Evolutionary conservation across 2,113 vertebrate species (phyloP).

Genomic region (Spea multiplicata): DNA sequence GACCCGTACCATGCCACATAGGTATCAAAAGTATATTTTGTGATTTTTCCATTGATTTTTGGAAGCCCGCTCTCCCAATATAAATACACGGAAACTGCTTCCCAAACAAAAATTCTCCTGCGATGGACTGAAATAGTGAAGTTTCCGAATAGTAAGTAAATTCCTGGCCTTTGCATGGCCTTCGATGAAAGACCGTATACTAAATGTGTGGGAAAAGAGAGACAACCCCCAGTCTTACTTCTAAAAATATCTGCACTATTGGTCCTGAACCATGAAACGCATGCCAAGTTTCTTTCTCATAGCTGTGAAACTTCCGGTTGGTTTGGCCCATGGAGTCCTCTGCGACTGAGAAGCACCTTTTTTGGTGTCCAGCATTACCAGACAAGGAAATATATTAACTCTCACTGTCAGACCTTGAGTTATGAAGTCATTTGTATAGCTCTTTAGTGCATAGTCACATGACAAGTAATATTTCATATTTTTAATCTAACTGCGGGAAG

Average conservation of each 20-base stretch:
- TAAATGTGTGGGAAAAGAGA: conserved; percentile 32
- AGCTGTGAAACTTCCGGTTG: background rate
- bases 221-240: background rate
- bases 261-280: background rate
- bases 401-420: too few relatives aligned
- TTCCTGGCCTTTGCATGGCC: background rate
- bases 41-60: too few relatives aligned
- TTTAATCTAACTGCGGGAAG: too few relatives aligned
- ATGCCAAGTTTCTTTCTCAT: background rate
- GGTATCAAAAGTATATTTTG: too few relatives aligned
- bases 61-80: background rate
- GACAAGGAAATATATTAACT: too few relatives aligned
- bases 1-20: too few relatives aligned
- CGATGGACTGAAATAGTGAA: background rate
- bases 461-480: too few relatives aligned
- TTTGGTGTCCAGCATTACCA: too few relatives aligned
- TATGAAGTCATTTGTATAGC: too few relatives aligned
- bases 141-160: background rate
- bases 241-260: conserved; percentile 1
- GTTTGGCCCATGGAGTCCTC: background rate
- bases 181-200: background rate
- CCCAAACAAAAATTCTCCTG: conserved; percentile 4
- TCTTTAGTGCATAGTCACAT: too few relatives aligned
- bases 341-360: too few relatives aligned
- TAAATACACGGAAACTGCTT: conserved; percentile 10